Percentiles rank a stretch among this genome's conserved stretches.
Evolutionary conservation across 2,113 vertebrate genomes (phyloP).

Genomic region (Lepisosteus osseus): DNA sequence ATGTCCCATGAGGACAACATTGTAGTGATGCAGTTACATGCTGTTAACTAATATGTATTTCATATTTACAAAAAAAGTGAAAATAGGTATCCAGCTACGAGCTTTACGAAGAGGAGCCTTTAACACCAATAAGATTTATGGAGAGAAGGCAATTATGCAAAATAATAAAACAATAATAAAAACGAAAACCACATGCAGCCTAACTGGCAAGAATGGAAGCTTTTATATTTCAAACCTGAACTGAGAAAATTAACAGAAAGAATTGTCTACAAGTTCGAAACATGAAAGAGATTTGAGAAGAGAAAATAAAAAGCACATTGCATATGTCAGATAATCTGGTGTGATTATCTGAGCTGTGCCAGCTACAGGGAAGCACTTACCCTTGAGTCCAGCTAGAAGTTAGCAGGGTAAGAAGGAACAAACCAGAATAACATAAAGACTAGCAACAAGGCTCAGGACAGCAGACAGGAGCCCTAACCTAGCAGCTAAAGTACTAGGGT

Average conservation of each 20-base stretch:
- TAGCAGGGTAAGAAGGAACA: conserved; percentile 99
- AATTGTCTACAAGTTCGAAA: conserved; percentile 90
- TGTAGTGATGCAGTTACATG: conserved; percentile 18
- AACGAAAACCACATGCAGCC: conserved; percentile 85
- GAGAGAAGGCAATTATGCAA: conserved; percentile 99
- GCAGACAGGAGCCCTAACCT: conserved; percentile 99
- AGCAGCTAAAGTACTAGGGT: conserved; percentile 94
- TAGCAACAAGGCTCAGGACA: conserved; percentile 99
- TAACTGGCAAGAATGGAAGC: conserved; percentile 90
- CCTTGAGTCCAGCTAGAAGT: conserved; percentile 99
- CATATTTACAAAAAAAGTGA: conserved; percentile 62
- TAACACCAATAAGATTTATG: conserved; percentile 83
- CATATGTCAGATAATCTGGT: conserved; percentile 97
- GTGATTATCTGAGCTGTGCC: conserved; percentile 99
- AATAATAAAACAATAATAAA: conserved; percentile 56
- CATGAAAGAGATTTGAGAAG: conserved; percentile 88
- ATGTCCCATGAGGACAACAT: too few species aligned
- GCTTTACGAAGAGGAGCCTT: conserved; percentile 88
- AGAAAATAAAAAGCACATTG: conserved; percentile 86
- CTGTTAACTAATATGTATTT: conserved; percentile 57
- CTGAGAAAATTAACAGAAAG: conserved; percentile 83
- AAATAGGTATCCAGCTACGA: conserved; percentile 64
- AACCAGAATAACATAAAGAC: conserved; percentile 99
- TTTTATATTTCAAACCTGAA: conserved; percentile 82
- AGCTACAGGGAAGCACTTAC: conserved; percentile 98